Percentiles rank a stretch among this genome's conserved stretches.
Evolutionary conservation across 2,113 vertebrate species (phyloP).

Genomic region (Mola mola): DNA sequence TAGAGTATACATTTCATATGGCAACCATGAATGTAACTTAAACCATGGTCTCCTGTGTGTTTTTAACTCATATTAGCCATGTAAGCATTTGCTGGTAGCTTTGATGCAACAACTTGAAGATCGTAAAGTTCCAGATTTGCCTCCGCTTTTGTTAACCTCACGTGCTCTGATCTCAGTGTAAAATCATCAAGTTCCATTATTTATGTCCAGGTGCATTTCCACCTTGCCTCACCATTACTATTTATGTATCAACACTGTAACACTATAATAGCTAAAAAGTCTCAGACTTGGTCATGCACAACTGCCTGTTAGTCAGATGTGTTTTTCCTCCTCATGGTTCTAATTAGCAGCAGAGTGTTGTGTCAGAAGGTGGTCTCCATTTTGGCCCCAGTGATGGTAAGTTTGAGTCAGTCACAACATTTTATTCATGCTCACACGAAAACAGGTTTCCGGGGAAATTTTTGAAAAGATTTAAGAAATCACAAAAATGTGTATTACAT

Average conservation of each 20-base stretch:
- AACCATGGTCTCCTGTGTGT: slow-evolving; percentile 60
- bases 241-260: slow-evolving; percentile 48
- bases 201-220: slow-evolving; percentile 64
- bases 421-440: slow-evolving; percentile 16
- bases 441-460: slow-evolving; percentile 17
- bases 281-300: slow-evolving; percentile 62
- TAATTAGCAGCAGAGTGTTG: slow-evolving; percentile 61
- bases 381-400: slow-evolving; percentile 43
- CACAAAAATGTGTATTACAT: background rate
- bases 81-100: slow-evolving; percentile 62
- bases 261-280: slow-evolving; percentile 56
- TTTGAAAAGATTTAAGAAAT: background rate
- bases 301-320: slow-evolving; percentile 68
- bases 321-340: slow-evolving; percentile 47
- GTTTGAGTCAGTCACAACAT: slow-evolving; percentile 38
- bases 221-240: slow-evolving; percentile 43
- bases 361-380: slow-evolving; percentile 68
- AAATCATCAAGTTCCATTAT: slow-evolving; percentile 55
- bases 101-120: slow-evolving; percentile 62
- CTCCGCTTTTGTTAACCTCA: slow-evolving; percentile 53
- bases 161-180: slow-evolving; percentile 49
- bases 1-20: slow-evolving; percentile 69
- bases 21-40: slow-evolving; percentile 63
- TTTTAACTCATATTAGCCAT: slow-evolving; percentile 54
- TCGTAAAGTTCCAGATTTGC: slow-evolving; percentile 37